Conservation (phyloP, 2,888 invertebrate genomes). For the Dolomedes plantarius region DNA sequence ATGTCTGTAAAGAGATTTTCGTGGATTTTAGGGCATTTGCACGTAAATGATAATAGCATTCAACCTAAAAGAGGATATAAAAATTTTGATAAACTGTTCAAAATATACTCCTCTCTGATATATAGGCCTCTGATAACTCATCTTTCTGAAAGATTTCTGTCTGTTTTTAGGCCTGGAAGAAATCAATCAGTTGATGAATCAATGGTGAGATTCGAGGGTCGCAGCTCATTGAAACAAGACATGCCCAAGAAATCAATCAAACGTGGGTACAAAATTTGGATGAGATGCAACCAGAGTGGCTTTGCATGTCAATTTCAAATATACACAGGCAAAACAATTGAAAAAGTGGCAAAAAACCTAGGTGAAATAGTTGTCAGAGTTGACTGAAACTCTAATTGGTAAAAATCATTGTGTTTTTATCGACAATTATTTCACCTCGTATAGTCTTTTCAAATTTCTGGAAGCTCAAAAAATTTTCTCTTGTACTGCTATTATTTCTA, state of each 20-base stretch:
- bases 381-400: too few species aligned
- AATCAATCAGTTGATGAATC: not conserved
- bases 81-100: not conserved
- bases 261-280: slow-evolving; percentile 7
- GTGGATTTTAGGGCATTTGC: slow-evolving; percentile 5
- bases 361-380: too few species aligned
- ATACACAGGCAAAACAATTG: not conserved
- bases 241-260: slow-evolving; percentile 7
- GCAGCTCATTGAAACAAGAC: not conserved
- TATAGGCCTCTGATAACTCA: too few species aligned
- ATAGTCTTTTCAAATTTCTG: not conserved
- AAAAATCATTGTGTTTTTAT: not conserved
- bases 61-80: not conserved
- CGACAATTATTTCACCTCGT: not conserved
- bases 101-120: not conserved
- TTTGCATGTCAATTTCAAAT: not conserved
- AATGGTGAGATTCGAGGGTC: not conserved
- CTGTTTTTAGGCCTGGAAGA: not conserved
- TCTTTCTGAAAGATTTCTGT: not conserved
- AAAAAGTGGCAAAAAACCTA: not conserved
- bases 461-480: not conserved
- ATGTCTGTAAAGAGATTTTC: slow-evolving; percentile 6
- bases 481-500: not conserved
- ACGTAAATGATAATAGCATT: not conserved
- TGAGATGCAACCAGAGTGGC: slow-evolving; percentile 6